Base-by-base conservation (phyloP, 2,797 vertebrate genomes). In the Pangasius macronema region DNA sequence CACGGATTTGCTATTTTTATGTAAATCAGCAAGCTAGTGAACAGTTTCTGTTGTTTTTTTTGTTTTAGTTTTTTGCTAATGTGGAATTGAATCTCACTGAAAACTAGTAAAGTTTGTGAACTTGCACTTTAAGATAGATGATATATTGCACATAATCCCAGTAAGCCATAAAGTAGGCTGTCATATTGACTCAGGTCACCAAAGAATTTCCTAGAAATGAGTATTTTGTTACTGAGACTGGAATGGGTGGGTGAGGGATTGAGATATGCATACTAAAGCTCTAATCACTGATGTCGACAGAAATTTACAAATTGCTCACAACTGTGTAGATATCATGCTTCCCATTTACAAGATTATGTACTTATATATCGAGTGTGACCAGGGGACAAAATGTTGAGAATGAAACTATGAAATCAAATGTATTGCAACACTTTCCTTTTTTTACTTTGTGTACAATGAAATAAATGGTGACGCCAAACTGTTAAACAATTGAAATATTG, bases 71-170 rank as follows among this genome's bases (percentile, higher is more conserved):
- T 88, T 89, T 90, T 87, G 79, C 39, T 90, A 85, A 88, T 72
- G 42, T 88, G 61, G 75, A 82, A 80, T 72, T 76, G 55, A 85
- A 89, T 86, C 89, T 85, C 79, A 49, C 79, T 84, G 46, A 30
- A 73, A 73, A 87, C 73, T 68, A 73, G 80, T 88, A 75, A 87
- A 82, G 80, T 89, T 89, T 75, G 84, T 83, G 55, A 77, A 85
- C 36, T 90, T 85, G 90, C 90, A 91, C 90, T 91, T 91, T 91
- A 91, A 87, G 83, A 51, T 83, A 87, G 86, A 84, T 70, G 36
- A 90, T 67, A 39, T 68, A 87, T 91, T 90, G 88, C 89, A 90
- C 89, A 91, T 76, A 91, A 88, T 88, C 91, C 91, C 91, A 90
- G 89, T 89, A 85, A 89, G 91, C 91, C 91, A 88, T 89, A 90